phyloP scores from a whole-genome alignment of 2,797 vertebrate species.

The Trichosurus vulpecula region DNA sequence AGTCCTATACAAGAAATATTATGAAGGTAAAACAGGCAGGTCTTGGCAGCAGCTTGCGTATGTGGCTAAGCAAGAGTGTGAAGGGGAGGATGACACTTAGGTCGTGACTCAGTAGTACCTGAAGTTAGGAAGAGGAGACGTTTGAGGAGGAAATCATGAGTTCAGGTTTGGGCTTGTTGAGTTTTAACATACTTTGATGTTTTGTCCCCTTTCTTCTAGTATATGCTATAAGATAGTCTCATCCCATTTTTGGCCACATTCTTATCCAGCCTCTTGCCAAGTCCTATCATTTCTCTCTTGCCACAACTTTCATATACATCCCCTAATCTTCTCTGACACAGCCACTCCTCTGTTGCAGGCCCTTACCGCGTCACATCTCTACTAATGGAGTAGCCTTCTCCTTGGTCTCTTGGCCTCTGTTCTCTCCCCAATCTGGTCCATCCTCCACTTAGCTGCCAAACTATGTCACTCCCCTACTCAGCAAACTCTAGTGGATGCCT shows the following conservation, averaged over 20 bases:
- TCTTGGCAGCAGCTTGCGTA: background rate
- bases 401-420: background rate
- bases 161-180: background rate
- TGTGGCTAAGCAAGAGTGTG: background rate
- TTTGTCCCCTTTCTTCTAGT: background rate
- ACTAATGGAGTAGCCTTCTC: too few species aligned
- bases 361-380: background rate
- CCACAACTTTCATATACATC: background rate
- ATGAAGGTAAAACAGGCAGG: background rate
- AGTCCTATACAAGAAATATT: background rate
- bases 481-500: background rate
- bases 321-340: background rate
- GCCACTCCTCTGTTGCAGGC: background rate
- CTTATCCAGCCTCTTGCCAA: background rate
- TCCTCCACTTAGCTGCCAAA: background rate
- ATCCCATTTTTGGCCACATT: background rate
- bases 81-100: background rate
- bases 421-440: background rate
- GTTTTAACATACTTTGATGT: background rate
- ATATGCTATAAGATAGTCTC: background rate
- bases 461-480: background rate
- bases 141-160: background rate
- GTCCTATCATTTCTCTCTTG: background rate
- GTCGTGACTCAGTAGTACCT: background rate
- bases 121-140: background rate